phyloP scores from a whole-genome alignment of 2,888 invertebrate species.

The Dasysyrphus albostriatus region DNA sequence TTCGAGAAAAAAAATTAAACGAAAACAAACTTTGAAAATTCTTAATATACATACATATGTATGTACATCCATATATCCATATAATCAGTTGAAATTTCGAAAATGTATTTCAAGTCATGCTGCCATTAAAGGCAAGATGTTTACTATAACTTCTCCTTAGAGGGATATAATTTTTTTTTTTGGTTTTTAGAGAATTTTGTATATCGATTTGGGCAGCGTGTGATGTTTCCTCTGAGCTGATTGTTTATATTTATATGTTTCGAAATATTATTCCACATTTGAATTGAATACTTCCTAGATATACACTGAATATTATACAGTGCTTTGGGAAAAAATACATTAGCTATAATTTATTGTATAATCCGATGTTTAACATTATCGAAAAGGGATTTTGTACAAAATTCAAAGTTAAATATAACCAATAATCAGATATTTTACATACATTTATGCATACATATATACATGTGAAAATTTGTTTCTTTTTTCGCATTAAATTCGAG shows the following conservation, averaged over 20 bases:
- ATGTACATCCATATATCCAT: neutral
- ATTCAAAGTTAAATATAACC: too few relatives aligned
- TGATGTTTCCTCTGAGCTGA: constrained; percentile 6
- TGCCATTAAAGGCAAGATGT: constrained; percentile 12
- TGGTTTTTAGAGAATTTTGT: neutral
- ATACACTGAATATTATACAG: neutral
- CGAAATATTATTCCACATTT: constrained; percentile 17
- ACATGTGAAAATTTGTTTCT: too few relatives aligned
- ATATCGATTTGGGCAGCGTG: neutral
- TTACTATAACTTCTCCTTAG: constrained; percentile 14
- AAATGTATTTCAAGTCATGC: neutral
- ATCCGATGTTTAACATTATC: too few relatives aligned
- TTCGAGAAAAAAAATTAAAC: neutral
- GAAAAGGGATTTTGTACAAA: too few relatives aligned
- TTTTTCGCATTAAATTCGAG: too few relatives aligned
- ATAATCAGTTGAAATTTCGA: constrained; percentile 10
- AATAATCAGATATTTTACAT: too few relatives aligned
- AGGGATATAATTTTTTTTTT: neutral
- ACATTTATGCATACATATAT: too few relatives aligned
- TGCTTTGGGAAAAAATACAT: neutral
- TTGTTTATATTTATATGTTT: constrained; percentile 21
- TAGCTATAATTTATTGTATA: too few relatives aligned
- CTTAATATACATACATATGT: too few relatives aligned
- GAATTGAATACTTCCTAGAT: neutral
- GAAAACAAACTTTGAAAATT: neutral